Base-by-base conservation (phyloP, 1,140 invertebrate species). In the Linepithema humile region DNA sequence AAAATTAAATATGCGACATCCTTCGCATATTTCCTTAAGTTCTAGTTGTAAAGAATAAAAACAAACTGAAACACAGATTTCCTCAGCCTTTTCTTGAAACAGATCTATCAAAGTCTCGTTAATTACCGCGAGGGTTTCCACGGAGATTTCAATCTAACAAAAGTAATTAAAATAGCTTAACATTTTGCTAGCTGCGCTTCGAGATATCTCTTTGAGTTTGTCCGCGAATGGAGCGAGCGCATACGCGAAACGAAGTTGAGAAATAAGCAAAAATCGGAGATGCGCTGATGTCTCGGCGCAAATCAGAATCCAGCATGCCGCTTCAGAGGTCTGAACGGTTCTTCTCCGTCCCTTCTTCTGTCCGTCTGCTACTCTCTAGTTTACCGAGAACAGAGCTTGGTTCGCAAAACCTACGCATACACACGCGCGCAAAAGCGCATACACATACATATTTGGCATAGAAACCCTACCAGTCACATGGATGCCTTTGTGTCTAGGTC, bases 401-500 rank as follows among this genome's bases (percentile, higher is more conserved):
- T 92, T 93, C 87, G 85, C 86, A 86, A n/a, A 92, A 78, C 85
- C 88, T 91, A 92, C 82, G 48, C 69, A 84, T 59, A 82, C 82
- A 74, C 62, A 83, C 78, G 35, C 72, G 23, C 55, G 45, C 70
- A 70, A 45, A 85, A 45, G 55, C 83, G 72, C 57, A 77, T 55
- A 45, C 69, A 72, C 90, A 91, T 89, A 93, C 85, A 90, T 93
- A 93, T 94, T 94, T 94, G 93, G 93, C 92, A 94, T 93, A 92
- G 90, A 93, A 93, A 94, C 89, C 91, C 84, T 91, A 92, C 89
- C 91, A 87, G 89, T 91, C 90, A 88, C 87, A 83, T 88, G 89
- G 88, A 86, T 88, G 86, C 88, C 72, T 87, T 48, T 74, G 32
- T 53, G 15, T 75, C 55, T 75, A 80, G 35, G 38, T 80, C 75